A percentile compares a stretch with the other conserved stretches of the same genome.
Evolutionary conservation across 2,113 vertebrate species (phyloP).

Genomic region (Dipodomys merriami): DNA sequence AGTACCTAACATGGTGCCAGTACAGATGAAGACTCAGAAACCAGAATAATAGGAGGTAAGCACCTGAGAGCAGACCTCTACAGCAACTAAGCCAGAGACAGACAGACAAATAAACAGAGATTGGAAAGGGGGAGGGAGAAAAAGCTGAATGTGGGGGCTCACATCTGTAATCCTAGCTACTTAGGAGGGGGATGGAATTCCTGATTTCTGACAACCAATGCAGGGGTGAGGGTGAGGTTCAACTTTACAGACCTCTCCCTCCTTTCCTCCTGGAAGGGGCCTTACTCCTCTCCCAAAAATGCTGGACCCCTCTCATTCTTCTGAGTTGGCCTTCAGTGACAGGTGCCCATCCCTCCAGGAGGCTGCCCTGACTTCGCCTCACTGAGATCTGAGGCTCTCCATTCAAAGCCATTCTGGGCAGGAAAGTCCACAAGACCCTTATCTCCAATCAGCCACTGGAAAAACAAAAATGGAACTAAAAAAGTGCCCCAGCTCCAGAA

Average conservation of each 20-base stretch:
- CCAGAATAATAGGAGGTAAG: neutral
- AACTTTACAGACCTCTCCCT: accelerated
- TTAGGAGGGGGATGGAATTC: neutral
- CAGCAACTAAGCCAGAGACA: neutral
- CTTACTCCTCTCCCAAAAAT: neutral
- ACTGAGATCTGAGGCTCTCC: no score
- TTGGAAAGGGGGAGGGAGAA: no score
- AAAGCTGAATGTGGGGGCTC: no score
- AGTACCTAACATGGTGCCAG: neutral
- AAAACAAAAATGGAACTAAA: no score
- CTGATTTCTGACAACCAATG: neutral
- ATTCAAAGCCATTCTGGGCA: no score
- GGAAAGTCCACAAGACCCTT: no score
- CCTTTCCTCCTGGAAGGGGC: neutral
- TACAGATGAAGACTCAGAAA: neutral
- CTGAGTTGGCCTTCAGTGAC: neutral
- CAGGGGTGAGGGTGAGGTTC: neutral
- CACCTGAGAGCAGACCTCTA: neutral
- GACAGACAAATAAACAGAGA: neutral
- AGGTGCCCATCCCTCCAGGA: neutral
- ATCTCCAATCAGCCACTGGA: no score
- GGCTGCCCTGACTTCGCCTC: neutral
- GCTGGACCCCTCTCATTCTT: neutral
- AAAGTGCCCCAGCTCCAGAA: no score
- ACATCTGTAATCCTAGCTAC: no score